A percentile compares a stretch with the other conserved stretches of the same genome.
These are phyloP conservation scores for Pteronotus mesoamericanus DNA, from an alignment of 2,797 vertebrate species.

Conservation along the genomic window DNA sequence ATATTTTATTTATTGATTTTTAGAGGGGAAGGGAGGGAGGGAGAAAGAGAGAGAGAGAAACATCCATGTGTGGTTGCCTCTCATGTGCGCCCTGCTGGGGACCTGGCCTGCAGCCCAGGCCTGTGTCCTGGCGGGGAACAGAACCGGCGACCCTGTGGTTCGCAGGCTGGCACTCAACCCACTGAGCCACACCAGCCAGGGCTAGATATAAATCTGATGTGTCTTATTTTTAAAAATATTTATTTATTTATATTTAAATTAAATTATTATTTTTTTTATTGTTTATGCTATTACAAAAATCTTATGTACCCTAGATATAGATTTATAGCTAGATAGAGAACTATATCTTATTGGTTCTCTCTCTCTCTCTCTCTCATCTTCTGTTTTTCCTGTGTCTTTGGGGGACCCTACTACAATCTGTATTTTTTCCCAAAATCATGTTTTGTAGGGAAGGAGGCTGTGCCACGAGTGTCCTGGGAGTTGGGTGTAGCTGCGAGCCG, in stretches of 20 bases:
- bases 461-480: background rate
- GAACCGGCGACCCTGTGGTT: too few species aligned
- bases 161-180: too few species aligned
- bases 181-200: too few species aligned
- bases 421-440: background rate
- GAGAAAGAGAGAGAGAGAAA: too few species aligned
- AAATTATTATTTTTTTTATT: too few species aligned
- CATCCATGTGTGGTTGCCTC: too few species aligned
- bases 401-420: background rate
- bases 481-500: background rate
- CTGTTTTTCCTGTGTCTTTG: background rate
- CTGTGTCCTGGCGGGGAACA: too few species aligned
- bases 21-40: too few species aligned
- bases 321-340: background rate
- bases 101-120: too few species aligned
- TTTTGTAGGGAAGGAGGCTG: background rate
- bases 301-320: background rate
- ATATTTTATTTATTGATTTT: too few species aligned
- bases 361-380: background rate
- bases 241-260: background rate
- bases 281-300: background rate
- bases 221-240: background rate
- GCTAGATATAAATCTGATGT: background rate
- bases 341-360: background rate
- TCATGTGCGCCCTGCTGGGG: too few species aligned